These are phyloP conservation scores for Brotula barbata DNA, from an alignment of 2,797 vertebrate species.

Conservation along the genomic window DNA sequence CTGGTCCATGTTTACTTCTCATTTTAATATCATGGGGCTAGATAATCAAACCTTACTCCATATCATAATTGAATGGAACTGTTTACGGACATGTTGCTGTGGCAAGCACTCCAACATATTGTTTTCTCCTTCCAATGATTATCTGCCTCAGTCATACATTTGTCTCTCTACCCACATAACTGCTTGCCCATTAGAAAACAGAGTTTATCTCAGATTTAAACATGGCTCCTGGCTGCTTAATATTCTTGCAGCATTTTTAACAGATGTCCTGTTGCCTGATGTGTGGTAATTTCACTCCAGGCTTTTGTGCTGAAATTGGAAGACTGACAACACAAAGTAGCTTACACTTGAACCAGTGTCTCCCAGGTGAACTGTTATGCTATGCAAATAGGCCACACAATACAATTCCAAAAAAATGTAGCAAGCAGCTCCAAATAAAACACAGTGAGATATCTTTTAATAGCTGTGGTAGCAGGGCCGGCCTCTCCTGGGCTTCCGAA, in stretches of 20 bases:
- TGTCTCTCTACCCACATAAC: slow-evolving; percentile 27
- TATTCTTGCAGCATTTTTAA: slow-evolving; percentile 48
- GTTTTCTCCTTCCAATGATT: too few relatives aligned
- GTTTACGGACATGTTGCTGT: too few relatives aligned
- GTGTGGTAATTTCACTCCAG: slow-evolving; percentile 47
- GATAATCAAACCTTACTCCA: too few relatives aligned
- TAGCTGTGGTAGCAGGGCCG: slow-evolving; percentile 6
- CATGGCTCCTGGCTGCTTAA: slow-evolving; percentile 32
- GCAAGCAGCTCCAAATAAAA: slow-evolving; percentile 39
- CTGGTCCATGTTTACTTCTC: too few relatives aligned
- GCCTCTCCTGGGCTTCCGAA: slow-evolving; percentile 24
- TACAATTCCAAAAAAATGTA: slow-evolving; percentile 30
- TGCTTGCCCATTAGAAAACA: slow-evolving; percentile 23
- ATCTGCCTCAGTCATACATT: slow-evolving; percentile 7
- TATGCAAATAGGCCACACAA: slow-evolving; percentile 52
- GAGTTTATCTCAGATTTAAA: slow-evolving; percentile 28
- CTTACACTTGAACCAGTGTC: slow-evolving; percentile 39
- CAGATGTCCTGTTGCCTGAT: slow-evolving; percentile 63
- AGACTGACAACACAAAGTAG: slow-evolving; percentile 40
- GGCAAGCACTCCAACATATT: too few relatives aligned
- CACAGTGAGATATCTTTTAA: slow-evolving; percentile 18
- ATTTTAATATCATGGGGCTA: too few relatives aligned
- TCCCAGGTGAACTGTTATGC: slow-evolving; percentile 51
- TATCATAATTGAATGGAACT: too few relatives aligned
- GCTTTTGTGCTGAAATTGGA: slow-evolving; percentile 54